A percentile compares a stretch with the other conserved stretches of the same genome.
These are phyloP conservation scores for Amblyjoppa fuscipennis DNA, from an alignment of 2,888 invertebrate species.

Conservation along the genomic window DNA sequence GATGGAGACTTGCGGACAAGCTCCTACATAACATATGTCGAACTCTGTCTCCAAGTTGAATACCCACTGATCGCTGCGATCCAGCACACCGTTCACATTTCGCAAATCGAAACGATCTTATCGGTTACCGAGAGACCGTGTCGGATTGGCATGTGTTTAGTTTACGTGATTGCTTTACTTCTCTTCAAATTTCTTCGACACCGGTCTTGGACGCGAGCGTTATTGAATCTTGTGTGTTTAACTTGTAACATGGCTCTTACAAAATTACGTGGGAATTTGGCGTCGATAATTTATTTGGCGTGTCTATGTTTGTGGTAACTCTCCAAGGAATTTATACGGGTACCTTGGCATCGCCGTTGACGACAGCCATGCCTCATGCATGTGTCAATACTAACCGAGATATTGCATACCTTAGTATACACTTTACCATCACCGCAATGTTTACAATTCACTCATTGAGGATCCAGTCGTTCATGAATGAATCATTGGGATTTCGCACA, in stretches of 20 bases:
- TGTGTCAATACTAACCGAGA: not conserved
- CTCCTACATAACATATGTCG: too few relatives aligned
- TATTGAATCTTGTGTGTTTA: too few relatives aligned
- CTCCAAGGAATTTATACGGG: conserved; percentile 4
- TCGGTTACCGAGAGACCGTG: not conserved
- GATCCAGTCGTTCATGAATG: not conserved
- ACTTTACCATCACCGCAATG: not conserved
- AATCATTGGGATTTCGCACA: not conserved
- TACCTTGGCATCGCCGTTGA: not conserved
- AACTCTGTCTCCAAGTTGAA: too few relatives aligned
- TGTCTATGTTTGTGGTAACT: not conserved
- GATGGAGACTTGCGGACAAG: too few relatives aligned
- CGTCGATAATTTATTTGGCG: conserved; percentile 8
- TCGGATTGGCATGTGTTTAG: not conserved
- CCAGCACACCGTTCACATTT: not conserved
- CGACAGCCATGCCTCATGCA: not conserved
- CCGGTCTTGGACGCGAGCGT: too few relatives aligned
- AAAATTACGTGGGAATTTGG: not conserved
- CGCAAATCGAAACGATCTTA: not conserved
- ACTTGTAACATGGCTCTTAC: too few relatives aligned
- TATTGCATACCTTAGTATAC: not conserved
- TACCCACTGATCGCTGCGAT: too few relatives aligned
- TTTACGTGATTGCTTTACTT: not conserved
- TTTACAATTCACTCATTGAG: not conserved
- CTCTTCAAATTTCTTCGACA: too few relatives aligned